Evolutionary conservation across 2,113 vertebrate species (phyloP), one percentile per base, ranked within the genome.

Genomic region (Todiramphus chloris): DNA sequence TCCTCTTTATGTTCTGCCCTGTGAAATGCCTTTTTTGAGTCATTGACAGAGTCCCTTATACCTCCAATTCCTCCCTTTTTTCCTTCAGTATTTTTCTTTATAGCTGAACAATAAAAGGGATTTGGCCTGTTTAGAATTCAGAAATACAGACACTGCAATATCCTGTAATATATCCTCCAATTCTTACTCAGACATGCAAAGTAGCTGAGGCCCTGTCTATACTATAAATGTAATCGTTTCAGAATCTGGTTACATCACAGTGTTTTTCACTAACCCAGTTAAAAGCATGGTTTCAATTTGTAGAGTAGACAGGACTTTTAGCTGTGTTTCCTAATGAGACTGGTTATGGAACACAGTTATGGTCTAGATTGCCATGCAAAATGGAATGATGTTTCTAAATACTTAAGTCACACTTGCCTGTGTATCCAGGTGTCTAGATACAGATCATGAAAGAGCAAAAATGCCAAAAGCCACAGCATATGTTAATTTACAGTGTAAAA

Each of bases 111-210:
- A 67, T 84, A 89, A 74, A 78, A 88, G 48, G 25, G 43, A 62
- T 94, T 94, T 95, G 82, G 85, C 75, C 87, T 83, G 18, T 87
- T 96, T 76, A 92, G 74, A 81, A 95, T 96, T 85, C 96, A 90
- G 79, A 91, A 95, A 33, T 80, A 96, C 90, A 95, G 90, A 96
- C 86, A 68, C 31, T 88, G 92, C 90, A 95, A 93, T 96, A 96
- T 97, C 96, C 96, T 97, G 95, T 93, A 85, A 83, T 83, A 89
- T 83, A 95, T 96, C 96, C 81, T 72, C 62, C 63, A 43, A 93
- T 93, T 91, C 87, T 95, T 94, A 91, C 70, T 96, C 91, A 92
- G 93, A 92, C 93, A 87, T 94, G 93, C 70, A 91, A 90, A 94
- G 58, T 41, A 95, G 80, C 51, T 87, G 66, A 92, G 77, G 19